A percentile compares a stretch with the other conserved stretches of the same genome.
These are phyloP conservation scores for Phalanger gymnotis DNA, from an alignment of 2,797 vertebrate genomes.

Conservation along the genomic window DNA sequence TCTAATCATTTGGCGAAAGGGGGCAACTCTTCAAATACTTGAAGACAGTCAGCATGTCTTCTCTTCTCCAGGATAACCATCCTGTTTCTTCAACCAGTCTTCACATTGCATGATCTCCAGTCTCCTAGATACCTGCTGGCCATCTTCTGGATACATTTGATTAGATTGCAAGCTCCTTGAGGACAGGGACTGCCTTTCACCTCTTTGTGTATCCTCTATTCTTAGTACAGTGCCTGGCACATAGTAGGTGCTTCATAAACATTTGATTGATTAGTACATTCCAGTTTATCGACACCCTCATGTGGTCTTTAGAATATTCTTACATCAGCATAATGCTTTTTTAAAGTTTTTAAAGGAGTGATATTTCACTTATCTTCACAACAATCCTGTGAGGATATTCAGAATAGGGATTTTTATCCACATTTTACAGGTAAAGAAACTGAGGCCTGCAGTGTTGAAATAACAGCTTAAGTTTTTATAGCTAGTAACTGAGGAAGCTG, in stretches of 20 bases:
- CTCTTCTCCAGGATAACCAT: not conserved
- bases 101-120: not conserved
- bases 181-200: not conserved
- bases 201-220: not conserved
- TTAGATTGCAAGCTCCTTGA: not conserved
- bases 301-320: not conserved
- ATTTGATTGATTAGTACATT: not conserved
- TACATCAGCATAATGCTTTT: not conserved
- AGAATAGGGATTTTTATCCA: not conserved
- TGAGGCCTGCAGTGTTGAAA: not conserved
- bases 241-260: not conserved
- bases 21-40: not conserved
- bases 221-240: not conserved
- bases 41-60: not conserved
- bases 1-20: not conserved
- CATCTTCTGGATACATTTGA: not conserved
- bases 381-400: not conserved
- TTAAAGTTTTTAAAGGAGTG: not conserved
- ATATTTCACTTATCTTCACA: not conserved
- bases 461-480: not conserved
- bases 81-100: not conserved
- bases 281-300: not conserved
- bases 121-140: not conserved
- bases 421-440: not conserved
- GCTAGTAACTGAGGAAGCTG: not conserved